A percentile compares a stretch with the other conserved stretches of the same genome.
phyloP scores from a whole-genome alignment of 2,888 invertebrate species.

The Drosophila meridiana region DNA sequence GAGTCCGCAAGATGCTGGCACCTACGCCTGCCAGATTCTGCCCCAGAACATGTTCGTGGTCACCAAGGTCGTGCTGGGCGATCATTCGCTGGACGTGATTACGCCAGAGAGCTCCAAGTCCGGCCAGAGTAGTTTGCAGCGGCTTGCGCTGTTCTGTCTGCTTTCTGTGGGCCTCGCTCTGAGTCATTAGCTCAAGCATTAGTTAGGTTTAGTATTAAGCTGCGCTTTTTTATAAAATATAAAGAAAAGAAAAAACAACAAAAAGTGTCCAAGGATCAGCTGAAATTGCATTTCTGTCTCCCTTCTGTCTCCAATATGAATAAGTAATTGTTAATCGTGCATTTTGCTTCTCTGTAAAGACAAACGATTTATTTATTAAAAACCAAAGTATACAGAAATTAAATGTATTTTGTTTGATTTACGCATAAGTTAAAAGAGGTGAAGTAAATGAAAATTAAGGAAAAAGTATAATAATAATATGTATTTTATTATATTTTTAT shows the following conservation, averaged over 20 bases:
- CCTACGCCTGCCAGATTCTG: conserved; percentile 66
- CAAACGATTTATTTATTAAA: conserved; percentile 76
- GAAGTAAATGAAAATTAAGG: neutral
- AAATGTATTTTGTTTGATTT: neutral
- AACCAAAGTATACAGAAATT: conserved; percentile 71
- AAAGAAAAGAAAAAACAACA: conserved; percentile 19
- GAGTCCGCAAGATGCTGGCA: conserved; percentile 63
- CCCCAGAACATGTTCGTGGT: conserved; percentile 56
- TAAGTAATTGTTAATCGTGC: conserved; percentile 70
- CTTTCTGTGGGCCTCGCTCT: conserved; percentile 25
- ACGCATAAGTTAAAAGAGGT: neutral
- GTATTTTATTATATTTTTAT: neutral
- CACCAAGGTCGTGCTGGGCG: conserved; percentile 61
- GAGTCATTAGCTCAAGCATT: conserved; percentile 28
- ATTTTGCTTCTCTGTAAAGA: conserved; percentile 72
- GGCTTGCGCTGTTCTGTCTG: conserved; percentile 18
- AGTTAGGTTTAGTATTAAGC: conserved; percentile 49
- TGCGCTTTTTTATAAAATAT: conserved; percentile 24
- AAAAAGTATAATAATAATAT: neutral
- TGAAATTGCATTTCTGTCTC: conserved; percentile 48
- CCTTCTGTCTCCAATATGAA: conserved; percentile 42
- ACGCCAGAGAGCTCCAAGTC: conserved; percentile 77
- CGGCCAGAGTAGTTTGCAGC: conserved; percentile 37
- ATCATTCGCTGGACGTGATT: conserved; percentile 67
- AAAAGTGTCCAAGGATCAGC: conserved; percentile 33